Evolutionary conservation across 2,888 invertebrate species (phyloP).

Genomic region (Mesorhabditis belari): DNA sequence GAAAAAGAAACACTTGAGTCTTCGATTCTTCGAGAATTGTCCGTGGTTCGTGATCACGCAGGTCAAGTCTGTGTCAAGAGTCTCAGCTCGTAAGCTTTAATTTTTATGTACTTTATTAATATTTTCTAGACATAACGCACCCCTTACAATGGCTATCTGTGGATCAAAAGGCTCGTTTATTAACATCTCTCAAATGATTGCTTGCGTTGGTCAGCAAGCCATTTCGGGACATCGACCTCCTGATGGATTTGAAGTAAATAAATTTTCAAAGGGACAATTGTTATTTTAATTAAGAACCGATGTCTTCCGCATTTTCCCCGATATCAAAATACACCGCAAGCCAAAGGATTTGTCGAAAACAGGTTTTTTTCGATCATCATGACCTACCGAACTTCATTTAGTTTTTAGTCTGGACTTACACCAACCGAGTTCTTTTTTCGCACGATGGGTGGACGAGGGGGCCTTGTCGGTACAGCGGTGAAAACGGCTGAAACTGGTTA

Average conservation of each 20-base stretch:
- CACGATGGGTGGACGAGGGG: slow-evolving; percentile 79
- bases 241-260: slow-evolving; percentile 78
- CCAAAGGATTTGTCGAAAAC: slow-evolving; percentile 71
- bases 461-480: slow-evolving; percentile 93
- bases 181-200: slow-evolving; percentile 99
- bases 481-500: slow-evolving; percentile 99
- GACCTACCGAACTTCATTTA: too few relatives aligned
- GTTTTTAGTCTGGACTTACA: slow-evolving; percentile 83
- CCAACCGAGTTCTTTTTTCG: slow-evolving; percentile 99
- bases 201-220: slow-evolving; percentile 92
- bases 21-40: slow-evolving; percentile 70
- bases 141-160: slow-evolving; percentile 92
- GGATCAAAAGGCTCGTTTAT: slow-evolving; percentile 93
- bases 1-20: slow-evolving; percentile 58
- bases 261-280: background rate
- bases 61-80: slow-evolving; percentile 60
- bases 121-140: slow-evolving; percentile 71
- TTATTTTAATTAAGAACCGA: slow-evolving; percentile 48
- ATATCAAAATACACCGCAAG: slow-evolving; percentile 74
- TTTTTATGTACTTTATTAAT: background rate
- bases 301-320: slow-evolving; percentile 58
- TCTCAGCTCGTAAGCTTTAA: slow-evolving; percentile 70
- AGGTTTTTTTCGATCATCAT: too few relatives aligned
- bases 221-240: slow-evolving; percentile 92
- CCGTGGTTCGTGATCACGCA: slow-evolving; percentile 57